Evolutionary conservation across 2,888 invertebrate genomes (phyloP), one percentile per base, ranked within the genome.

Genomic region (Scaptodrosophila latifasciaeformis): DNA sequence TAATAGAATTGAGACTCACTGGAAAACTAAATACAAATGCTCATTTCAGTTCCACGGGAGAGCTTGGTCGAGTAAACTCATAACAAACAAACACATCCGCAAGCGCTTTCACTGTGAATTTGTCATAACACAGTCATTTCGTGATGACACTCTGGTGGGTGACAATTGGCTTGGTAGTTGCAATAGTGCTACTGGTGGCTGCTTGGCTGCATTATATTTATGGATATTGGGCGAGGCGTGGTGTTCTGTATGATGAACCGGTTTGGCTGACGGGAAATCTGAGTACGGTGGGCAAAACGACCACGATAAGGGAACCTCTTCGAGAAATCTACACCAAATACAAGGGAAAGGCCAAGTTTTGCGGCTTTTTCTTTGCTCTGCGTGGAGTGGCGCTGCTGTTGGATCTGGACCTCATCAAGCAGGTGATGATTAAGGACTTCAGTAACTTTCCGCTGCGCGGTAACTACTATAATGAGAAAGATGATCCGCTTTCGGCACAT

Each of bases 351-450:
- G 71, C 69, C 5, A 69, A 71, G 0, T 81, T 82, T 49, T 81
- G 72, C 0, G 82, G 84, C 5, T 74, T 81, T 48, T 84, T 81
- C 40, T 65, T 84, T 7, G 70, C 80, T 1, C 24, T 83, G 18
- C 64, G 67, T 0, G 75, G 71, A 0, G 71, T 66, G 0, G 67
- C 70, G 0, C 37, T 85, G 1, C 44, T 81, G 1, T 59, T 82
- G 31, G 83, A 84, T 35, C 64, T 86, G 18, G 85, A 87, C 4
- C 54, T 86, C 12, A 74, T 86, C 1, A 85, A 84, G 50, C 49
- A 59, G 13, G 68, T 87, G 10, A 49, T 87, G 34, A 82, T 86
- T 2, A 86, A 84, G 54, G 87, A 87, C 56, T 87, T 87, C 54
- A 48, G 67, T 1, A 67, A 82, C 47, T 87, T 87, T 59, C 72